A percentile compares a stretch with the other conserved stretches of the same genome.
These are phyloP conservation scores for Margarornis squamiger DNA, from an alignment of 2,797 vertebrate genomes.

Conservation along the genomic window DNA sequence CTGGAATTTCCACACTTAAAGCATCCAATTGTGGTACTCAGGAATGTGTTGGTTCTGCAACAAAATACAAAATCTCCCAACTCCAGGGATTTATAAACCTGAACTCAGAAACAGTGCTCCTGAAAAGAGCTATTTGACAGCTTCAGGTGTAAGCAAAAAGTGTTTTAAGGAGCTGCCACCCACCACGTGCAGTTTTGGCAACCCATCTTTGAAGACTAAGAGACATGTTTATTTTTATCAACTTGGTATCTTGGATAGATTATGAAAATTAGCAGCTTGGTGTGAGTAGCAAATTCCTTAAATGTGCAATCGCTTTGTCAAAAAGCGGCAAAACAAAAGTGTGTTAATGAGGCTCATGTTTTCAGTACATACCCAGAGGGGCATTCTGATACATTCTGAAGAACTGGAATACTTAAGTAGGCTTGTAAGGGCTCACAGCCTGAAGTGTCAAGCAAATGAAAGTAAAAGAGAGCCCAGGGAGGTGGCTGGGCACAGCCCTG, in stretches of 20 bases:
- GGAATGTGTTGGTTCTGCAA: not conserved
- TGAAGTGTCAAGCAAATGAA: not conserved
- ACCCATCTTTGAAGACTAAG: not conserved
- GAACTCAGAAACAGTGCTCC: not conserved
- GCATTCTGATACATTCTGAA: not conserved
- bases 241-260: not conserved
- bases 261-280: constrained; percentile 44
- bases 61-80: not conserved
- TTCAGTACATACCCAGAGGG: not conserved
- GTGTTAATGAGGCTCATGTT: constrained; percentile 27
- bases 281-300: not conserved
- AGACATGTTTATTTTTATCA: constrained; percentile 29
- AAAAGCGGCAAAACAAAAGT: constrained; percentile 27
- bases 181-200: constrained; percentile 1
- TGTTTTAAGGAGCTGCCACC: constrained; percentile 3
- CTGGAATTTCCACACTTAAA: not conserved
- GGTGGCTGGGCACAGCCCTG: not conserved
- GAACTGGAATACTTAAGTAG: not conserved
- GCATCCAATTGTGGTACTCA: not conserved
- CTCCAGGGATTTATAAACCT: not conserved
- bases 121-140: constrained; percentile 15
- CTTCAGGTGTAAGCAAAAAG: constrained; percentile 31
- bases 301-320: constrained; percentile 9
- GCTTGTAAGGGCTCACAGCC: not conserved
- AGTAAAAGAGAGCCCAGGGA: not conserved